phyloP scores from a whole-genome alignment of 2,797 vertebrate species.

The Carduelis carduelis region DNA sequence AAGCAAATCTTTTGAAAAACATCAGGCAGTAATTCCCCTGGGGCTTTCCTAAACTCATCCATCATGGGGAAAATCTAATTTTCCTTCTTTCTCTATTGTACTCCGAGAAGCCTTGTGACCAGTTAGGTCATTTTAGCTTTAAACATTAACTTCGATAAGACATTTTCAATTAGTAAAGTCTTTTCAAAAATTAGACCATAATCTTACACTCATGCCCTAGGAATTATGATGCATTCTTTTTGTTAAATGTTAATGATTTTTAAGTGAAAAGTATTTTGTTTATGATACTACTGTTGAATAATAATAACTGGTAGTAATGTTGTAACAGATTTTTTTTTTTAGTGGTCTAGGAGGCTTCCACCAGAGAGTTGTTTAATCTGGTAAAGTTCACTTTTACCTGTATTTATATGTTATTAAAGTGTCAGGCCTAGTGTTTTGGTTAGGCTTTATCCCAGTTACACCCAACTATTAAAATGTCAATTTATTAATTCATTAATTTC shows the following conservation, averaged over 20 bases:
- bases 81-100: constrained; percentile 44
- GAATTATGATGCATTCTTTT: neutral
- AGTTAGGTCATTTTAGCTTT: constrained; percentile 48
- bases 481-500: constrained; percentile 34
- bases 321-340: neutral
- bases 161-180: constrained; percentile 3
- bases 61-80: constrained; percentile 54
- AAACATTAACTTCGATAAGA: constrained; percentile 14
- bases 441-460: neutral
- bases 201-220: neutral
- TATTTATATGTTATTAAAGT: neutral
- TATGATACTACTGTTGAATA: neutral
- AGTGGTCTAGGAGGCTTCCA: neutral
- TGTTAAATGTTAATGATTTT: neutral
- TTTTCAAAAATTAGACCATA: neutral
- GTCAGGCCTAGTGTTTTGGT: neutral
- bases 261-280: neutral
- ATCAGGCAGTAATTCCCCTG: constrained; percentile 16
- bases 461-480: neutral
- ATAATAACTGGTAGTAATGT: neutral
- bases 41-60: constrained; percentile 29
- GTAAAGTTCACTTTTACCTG: neutral
- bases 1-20: constrained; percentile 48
- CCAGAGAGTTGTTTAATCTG: neutral
- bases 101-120: constrained; percentile 28